These are phyloP conservation scores for Petrolisthes manimaculis DNA, from an alignment of 2,888 invertebrate genomes.

Conservation along the genomic window DNA sequence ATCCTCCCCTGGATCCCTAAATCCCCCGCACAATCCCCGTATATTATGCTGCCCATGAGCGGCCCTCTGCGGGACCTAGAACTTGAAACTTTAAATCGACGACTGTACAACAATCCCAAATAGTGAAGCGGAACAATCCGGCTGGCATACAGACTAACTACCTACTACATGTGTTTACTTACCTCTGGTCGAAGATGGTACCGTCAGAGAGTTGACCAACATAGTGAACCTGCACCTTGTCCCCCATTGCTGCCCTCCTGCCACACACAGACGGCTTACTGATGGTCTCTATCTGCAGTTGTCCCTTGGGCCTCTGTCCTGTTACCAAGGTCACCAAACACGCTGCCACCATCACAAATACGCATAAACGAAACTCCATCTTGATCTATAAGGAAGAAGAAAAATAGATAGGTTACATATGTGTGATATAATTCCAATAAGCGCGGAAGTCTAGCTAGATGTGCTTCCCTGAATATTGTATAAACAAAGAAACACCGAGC, in stretches of 20 bases:
- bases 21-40: too few relatives aligned
- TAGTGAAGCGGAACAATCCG: background rate
- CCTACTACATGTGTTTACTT: background rate
- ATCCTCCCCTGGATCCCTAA: too few relatives aligned
- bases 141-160: background rate
- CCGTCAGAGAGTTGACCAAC: constrained; percentile 52
- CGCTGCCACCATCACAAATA: background rate
- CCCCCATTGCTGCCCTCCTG: constrained; percentile 28
- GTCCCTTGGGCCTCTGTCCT: background rate
- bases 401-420: background rate
- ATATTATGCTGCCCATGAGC: too few relatives aligned
- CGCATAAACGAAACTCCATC: constrained; percentile 13
- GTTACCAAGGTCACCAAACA: background rate
- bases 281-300: constrained; percentile 34
- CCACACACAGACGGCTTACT: constrained; percentile 21
- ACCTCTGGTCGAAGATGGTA: constrained; percentile 59
- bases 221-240: constrained; percentile 56
- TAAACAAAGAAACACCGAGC: background rate
- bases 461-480: background rate
- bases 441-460: background rate
- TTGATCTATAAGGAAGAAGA: background rate
- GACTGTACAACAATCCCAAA: too few relatives aligned
- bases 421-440: background rate
- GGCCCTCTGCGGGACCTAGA: too few relatives aligned
- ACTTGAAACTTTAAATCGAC: too few relatives aligned